Evolutionary conservation across 1,140 invertebrate genomes (phyloP).

Genomic region (Globodera ellingtonae): DNA sequence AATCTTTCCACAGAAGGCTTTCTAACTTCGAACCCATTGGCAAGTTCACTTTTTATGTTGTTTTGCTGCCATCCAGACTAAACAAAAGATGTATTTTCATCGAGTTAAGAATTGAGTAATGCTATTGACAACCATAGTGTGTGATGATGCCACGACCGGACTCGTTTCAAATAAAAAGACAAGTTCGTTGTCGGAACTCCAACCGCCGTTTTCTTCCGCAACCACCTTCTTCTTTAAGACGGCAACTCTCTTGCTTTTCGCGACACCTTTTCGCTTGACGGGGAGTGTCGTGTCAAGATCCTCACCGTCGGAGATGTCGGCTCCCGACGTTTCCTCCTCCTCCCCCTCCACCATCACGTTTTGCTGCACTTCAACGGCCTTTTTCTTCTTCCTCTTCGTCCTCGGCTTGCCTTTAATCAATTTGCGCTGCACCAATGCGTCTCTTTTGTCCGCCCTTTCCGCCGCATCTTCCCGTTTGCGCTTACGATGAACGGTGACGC

Average conservation of each 20-base stretch:
- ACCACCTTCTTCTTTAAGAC: not conserved
- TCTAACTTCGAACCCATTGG: not conserved
- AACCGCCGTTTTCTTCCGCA: not conserved
- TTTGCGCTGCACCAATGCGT: too few relatives aligned
- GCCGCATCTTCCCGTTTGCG: not conserved
- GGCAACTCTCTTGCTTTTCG: not conserved
- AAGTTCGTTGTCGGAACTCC: constrained; percentile 8
- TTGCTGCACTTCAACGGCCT: not conserved
- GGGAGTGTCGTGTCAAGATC: not conserved
- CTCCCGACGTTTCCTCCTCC: not conserved
- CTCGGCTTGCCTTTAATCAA: not conserved
- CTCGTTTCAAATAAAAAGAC: constrained; percentile 9
- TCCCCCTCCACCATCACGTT: not conserved
- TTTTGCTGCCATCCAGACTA: too few relatives aligned
- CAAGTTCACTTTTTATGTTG: too few relatives aligned
- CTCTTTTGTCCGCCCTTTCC: too few relatives aligned
- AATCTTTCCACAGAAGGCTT: not conserved
- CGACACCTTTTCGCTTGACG: not conserved
- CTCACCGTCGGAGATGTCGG: constrained; percentile 15
- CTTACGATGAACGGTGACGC: not conserved
- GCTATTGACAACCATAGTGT: not conserved
- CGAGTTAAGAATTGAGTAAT: not conserved
- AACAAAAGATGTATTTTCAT: not conserved
- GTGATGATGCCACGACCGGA: not conserved
- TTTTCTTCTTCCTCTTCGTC: not conserved